Base-by-base conservation (phyloP, 2,113 vertebrate genomes). In the Orycteropus afer region DNA sequence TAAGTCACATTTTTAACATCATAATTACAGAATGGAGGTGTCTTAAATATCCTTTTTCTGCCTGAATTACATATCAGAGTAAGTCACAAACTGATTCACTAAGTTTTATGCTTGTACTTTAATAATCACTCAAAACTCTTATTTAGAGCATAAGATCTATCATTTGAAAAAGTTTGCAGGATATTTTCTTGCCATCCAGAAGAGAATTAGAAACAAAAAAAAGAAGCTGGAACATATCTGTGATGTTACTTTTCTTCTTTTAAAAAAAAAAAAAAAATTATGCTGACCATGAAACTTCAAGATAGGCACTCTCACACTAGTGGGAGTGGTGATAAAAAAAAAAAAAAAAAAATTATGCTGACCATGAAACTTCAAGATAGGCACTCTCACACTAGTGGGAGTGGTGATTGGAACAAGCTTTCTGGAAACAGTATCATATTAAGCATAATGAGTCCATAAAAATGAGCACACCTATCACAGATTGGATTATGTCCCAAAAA, bases 161-260 rank as follows among this genome's bases (percentile, higher is more conserved):
- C n/a, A 89, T 42, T 93, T 81, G 29, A 76, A 73, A 94, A 87
- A 67, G 5, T 25, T 79, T 95, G 5, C 37, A 95, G 53, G n/a
- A 14, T 59, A 67, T 69, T 40, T 45, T 93, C 53, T 69, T 91
- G 32, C 29, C 37, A 69, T 81, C 22, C 76, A 91, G 49, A 91
- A 93, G 29, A 67, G 22, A 96, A 95, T 34, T 51, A 61, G 13
- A 89, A 89, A 93, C 13, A 71, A 93, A 95, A 90, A 95, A 90
- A 87, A 32, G 20, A 93, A 95, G 55, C 45, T 51, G 77, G 23
- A 18, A 90, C 83, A 12, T 76, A 91, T 76, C 55, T 63, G 10
- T 42, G 8, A 73, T 71, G 32, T 42, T 78, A n/a, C 45, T 40
- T 80, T 93, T 87, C 84, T 83, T 88, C 85, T 83, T 77, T 40